Conservation (phyloP, 2,888 invertebrate genomes). For the Acleris cristana region DNA sequence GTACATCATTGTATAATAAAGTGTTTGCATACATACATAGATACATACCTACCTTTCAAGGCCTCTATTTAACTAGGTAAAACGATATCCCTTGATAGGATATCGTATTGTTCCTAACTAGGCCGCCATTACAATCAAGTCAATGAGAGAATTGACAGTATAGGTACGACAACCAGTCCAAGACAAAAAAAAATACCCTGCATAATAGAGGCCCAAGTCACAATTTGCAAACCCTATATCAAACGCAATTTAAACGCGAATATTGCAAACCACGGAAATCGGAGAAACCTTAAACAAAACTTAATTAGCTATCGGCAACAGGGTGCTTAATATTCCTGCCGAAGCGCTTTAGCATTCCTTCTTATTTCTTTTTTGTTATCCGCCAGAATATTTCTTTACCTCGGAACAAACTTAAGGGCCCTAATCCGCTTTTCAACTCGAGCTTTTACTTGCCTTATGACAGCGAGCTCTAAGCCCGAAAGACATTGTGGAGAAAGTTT, state of each 20-base stretch:
- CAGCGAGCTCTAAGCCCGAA: slow-evolving; percentile 70
- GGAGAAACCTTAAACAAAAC: slow-evolving; percentile 49
- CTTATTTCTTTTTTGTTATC: slow-evolving; percentile 61
- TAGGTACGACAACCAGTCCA: too few species aligned
- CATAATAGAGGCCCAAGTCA: not conserved
- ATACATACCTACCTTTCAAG: not conserved
- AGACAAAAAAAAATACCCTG: too few species aligned
- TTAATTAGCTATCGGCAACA: slow-evolving; percentile 57
- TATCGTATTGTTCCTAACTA: too few species aligned
- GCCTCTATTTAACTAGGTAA: too few species aligned
- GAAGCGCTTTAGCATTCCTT: slow-evolving; percentile 55
- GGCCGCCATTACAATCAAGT: too few species aligned
- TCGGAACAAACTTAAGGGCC: slow-evolving; percentile 77
- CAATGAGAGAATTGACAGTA: too few species aligned
- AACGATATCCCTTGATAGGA: too few species aligned
- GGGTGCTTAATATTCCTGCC: slow-evolving; percentile 64
- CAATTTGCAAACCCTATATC: slow-evolving; percentile 10
- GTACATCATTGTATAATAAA: too few species aligned
- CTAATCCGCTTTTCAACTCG: slow-evolving; percentile 78
- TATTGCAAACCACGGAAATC: slow-evolving; percentile 8
- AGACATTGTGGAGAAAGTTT: slow-evolving; percentile 70
- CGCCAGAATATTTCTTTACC: slow-evolving; percentile 74
- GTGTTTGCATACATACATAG: too few species aligned
- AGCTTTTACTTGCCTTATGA: slow-evolving; percentile 78
- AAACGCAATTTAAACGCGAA: not conserved